phyloP scores from a whole-genome alignment of 2,113 vertebrate genomes.

The Ophiodon elongatus region DNA sequence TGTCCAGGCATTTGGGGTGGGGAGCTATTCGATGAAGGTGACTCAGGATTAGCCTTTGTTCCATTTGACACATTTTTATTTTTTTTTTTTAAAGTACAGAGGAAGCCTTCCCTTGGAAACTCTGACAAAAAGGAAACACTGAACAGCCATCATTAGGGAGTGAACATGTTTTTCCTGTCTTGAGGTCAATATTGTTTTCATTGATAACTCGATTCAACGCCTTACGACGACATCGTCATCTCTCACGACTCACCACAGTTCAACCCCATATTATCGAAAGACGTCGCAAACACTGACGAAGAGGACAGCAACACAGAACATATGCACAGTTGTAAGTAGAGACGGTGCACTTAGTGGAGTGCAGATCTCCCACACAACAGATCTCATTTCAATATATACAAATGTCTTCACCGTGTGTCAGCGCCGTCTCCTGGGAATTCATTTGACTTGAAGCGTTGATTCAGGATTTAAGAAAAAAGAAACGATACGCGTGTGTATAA shows the following conservation, averaged over 20 bases:
- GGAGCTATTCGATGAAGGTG: conserved; percentile 47
- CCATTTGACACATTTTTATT: conserved; percentile 49
- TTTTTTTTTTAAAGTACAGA: conserved; percentile 27
- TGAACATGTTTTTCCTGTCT: not conserved
- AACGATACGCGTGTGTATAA: too few species aligned
- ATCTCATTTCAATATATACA: too few species aligned
- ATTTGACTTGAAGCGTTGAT: too few species aligned
- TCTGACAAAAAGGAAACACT: conserved; percentile 54
- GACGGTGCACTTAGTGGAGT: too few species aligned
- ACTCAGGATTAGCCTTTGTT: conserved; percentile 58
- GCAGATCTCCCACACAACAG: too few species aligned
- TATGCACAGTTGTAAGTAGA: not conserved
- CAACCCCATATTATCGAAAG: not conserved
- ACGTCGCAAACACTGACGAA: not conserved
- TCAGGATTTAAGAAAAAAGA: too few species aligned
- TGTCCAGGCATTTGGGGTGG: not conserved
- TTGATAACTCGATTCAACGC: not conserved
- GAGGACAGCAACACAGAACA: not conserved
- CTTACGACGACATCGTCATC: too few species aligned
- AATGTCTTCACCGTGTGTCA: too few species aligned
- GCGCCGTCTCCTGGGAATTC: too few species aligned
- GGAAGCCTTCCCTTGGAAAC: conserved; percentile 49
- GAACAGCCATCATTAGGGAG: conserved; percentile 35
- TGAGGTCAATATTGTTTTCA: conserved; percentile 22
- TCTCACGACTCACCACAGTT: not conserved